Evolutionary conservation across 2,888 invertebrate genomes (phyloP).

Genomic region (Patella ulyssiponensis): DNA sequence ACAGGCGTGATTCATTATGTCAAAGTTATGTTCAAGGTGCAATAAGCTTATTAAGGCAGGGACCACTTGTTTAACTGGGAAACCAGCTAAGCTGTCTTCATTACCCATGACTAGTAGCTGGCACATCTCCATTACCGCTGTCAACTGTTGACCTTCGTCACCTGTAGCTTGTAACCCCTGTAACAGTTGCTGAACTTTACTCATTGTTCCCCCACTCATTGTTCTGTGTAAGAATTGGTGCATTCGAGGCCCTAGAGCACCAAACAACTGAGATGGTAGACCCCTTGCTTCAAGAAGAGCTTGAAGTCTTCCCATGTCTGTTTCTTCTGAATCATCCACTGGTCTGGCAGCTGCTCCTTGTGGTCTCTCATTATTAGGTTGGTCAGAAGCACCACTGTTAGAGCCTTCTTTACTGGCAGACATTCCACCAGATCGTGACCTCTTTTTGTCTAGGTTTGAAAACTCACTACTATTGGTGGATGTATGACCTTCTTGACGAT

Average conservation of each 20-base stretch:
- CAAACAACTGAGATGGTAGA: conserved; percentile 95
- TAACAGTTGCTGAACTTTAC: conserved; percentile 93
- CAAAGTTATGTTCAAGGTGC: conserved; percentile 98
- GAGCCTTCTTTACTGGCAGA: conserved; percentile 48
- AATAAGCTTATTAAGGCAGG: conserved; percentile 93
- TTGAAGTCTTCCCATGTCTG: conserved; percentile 94
- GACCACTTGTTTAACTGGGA: conserved; percentile 97
- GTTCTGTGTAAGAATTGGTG: conserved; percentile 94
- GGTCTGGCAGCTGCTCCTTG: conserved; percentile 35
- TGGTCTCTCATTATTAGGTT: conserved; percentile 29
- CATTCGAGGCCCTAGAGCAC: conserved; percentile 95
- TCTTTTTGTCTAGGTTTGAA: conserved; percentile 30
- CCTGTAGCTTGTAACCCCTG: conserved; percentile 93
- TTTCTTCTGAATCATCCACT: conserved; percentile 80
- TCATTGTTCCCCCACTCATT: conserved; percentile 86
- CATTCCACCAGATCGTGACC: conserved; percentile 44
- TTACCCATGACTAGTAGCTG: conserved; percentile 99
- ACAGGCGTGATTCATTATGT: conserved; percentile 99
- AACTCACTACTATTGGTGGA: conserved; percentile 29
- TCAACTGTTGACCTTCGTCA: conserved; percentile 95
- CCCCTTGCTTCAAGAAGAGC: conserved; percentile 95
- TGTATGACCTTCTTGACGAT: conserved; percentile 27
- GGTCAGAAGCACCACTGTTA: conserved; percentile 33
- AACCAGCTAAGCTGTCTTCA: conserved; percentile 97
- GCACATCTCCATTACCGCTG: conserved; percentile 98